Conservation (phyloP, 2,797 vertebrate species). For the Parotocinclus haroldoi region DNA sequence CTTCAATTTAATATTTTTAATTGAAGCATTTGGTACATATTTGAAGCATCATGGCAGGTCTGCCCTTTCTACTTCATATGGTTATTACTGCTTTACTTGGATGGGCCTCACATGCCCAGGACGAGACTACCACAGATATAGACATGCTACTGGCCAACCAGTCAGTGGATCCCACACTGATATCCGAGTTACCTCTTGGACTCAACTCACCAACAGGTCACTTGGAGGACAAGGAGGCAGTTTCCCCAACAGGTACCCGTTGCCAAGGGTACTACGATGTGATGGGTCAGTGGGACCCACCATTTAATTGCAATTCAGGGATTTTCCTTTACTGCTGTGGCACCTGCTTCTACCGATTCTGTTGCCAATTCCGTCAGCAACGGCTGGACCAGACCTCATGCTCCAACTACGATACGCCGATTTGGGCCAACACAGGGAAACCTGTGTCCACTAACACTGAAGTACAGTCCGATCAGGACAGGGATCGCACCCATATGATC, state of each 20-base stretch:
- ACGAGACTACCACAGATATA: conserved; percentile 55
- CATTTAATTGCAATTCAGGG: conserved; percentile 93
- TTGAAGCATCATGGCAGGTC: conserved; percentile 39
- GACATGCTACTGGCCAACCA: conserved; percentile 43
- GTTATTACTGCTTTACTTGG: conserved; percentile 50
- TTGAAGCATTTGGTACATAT: background rate
- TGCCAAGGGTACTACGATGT: conserved; percentile 96
- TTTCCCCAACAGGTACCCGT: conserved; percentile 73
- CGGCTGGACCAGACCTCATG: conserved; percentile 92
- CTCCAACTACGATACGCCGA: conserved; percentile 96
- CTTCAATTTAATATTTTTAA: too few species aligned
- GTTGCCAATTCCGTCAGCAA: conserved; percentile 91
- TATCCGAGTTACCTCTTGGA: conserved; percentile 58
- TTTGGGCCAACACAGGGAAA: conserved; percentile 94
- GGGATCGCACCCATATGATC: conserved; percentile 91
- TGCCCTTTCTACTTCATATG: conserved; percentile 32
- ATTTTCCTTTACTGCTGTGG: conserved; percentile 94
- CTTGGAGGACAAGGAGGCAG: conserved; percentile 66
- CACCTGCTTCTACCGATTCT: conserved; percentile 96
- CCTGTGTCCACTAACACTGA: conserved; percentile 83
- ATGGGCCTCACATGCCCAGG: conserved; percentile 58
- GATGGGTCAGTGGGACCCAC: conserved; percentile 98
- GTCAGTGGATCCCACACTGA: conserved; percentile 61
- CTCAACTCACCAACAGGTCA: conserved; percentile 64
- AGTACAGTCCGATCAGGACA: conserved; percentile 73